phyloP scores from a whole-genome alignment of 1,140 invertebrate species.

The Drosophila quadrilineata region DNA sequence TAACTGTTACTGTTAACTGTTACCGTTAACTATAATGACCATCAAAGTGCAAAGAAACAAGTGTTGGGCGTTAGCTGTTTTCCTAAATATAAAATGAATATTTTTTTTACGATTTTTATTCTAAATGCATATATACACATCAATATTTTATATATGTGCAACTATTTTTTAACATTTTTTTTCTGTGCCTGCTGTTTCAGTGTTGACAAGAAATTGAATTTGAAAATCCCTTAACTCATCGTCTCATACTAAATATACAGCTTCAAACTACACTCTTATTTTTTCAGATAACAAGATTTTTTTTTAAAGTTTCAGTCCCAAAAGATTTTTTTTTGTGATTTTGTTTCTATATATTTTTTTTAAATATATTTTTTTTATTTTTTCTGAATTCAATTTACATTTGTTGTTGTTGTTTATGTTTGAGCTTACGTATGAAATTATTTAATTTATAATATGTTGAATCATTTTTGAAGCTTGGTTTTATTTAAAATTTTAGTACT shows the following conservation, averaged over 20 bases:
- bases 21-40: too few species aligned
- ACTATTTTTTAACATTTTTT: constrained; percentile 9
- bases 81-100: constrained; percentile 11
- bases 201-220: constrained; percentile 15
- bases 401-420: constrained; percentile 56
- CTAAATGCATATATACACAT: constrained; percentile 8
- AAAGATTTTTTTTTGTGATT: constrained; percentile 30
- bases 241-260: constrained; percentile 20
- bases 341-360: constrained; percentile 9
- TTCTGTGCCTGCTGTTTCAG: constrained; percentile 34
- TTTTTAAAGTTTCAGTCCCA: neutral
- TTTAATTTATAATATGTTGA: constrained; percentile 13
- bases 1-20: too few species aligned
- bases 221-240: constrained; percentile 9
- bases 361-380: constrained; percentile 15
- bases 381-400: too few species aligned
- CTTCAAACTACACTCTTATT: neutral
- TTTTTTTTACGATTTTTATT: constrained; percentile 33
- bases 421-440: constrained; percentile 3
- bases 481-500: constrained; percentile 6
- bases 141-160: neutral
- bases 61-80: constrained; percentile 12
- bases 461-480: constrained; percentile 27
- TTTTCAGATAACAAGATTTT: neutral
- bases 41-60: constrained; percentile 19